Evolutionary conservation across 2,888 invertebrate genomes (phyloP).

Genomic region (Rotaria macrura): DNA sequence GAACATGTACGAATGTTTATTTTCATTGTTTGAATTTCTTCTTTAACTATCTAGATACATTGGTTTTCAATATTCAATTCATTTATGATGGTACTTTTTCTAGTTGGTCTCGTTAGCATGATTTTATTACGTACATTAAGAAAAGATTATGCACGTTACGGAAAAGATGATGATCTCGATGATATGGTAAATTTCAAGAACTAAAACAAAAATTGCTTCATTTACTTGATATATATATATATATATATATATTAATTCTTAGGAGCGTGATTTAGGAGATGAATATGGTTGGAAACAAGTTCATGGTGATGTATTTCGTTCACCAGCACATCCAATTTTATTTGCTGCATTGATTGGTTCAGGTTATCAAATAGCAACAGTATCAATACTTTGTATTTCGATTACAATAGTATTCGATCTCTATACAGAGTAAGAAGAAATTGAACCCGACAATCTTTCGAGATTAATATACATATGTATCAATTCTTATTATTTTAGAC

Average conservation of each 20-base stretch:
- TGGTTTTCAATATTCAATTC: conserved; percentile 99
- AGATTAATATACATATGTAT: not conserved
- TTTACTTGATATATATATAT: no score
- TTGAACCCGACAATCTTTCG: conserved; percentile 36
- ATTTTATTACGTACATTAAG: conserved; percentile 92
- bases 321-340: conserved; percentile 75
- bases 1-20: no score
- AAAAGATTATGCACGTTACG: conserved; percentile 98
- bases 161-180: conserved; percentile 93
- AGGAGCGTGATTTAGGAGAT: conserved; percentile 89
- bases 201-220: no score
- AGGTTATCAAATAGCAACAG: conserved; percentile 82
- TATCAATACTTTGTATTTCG: conserved; percentile 80
- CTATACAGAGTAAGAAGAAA: conserved; percentile 86
- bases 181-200: conserved; percentile 58
- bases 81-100: conserved; percentile 99
- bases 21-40: not conserved
- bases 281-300: conserved; percentile 99
- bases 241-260: no score
- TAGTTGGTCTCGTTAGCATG: conserved; percentile 95
- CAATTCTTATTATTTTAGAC: conserved; percentile 46
- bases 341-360: conserved; percentile 89
- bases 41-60: conserved; percentile 62
- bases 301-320: conserved; percentile 95
- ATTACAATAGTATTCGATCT: conserved; percentile 94